Evolutionary conservation across 2,797 vertebrate genomes (phyloP).

Genomic region (Chiroxiphia lanceolata): DNA sequence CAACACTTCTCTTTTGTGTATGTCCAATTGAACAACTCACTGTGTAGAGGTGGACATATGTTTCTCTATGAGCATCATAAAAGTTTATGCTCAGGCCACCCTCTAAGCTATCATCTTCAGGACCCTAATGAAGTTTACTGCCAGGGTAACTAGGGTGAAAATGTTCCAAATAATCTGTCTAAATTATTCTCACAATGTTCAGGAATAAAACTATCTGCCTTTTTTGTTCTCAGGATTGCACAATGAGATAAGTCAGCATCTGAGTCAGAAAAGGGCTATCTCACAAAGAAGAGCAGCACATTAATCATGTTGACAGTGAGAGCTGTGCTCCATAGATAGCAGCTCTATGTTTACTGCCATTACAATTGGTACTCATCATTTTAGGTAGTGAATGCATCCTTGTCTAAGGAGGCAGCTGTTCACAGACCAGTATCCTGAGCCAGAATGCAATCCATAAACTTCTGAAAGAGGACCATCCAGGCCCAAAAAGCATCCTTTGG

Average conservation of each 20-base stretch:
- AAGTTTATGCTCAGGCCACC: background rate
- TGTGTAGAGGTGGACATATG: background rate
- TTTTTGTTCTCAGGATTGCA: background rate
- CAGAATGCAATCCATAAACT: background rate
- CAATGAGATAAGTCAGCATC: background rate
- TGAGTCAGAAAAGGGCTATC: conserved; percentile 3
- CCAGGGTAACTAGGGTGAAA: background rate
- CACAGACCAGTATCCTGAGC: background rate
- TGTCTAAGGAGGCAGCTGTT: background rate
- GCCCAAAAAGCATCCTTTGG: background rate
- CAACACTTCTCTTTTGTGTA: background rate
- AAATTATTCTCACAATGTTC: background rate
- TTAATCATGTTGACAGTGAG: conserved; percentile 32
- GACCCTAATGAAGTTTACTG: background rate
- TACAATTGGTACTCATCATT: background rate
- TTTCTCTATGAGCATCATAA: background rate
- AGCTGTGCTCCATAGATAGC: background rate
- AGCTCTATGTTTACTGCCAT: background rate
- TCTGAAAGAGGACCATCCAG: background rate
- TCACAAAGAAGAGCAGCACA: background rate
- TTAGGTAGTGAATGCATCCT: background rate
- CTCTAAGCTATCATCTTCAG: background rate
- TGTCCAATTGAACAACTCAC: background rate
- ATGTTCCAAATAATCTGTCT: background rate
- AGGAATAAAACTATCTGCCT: background rate